Conservation (phyloP, 2,888 invertebrate species). For the Agrochola circellaris region DNA sequence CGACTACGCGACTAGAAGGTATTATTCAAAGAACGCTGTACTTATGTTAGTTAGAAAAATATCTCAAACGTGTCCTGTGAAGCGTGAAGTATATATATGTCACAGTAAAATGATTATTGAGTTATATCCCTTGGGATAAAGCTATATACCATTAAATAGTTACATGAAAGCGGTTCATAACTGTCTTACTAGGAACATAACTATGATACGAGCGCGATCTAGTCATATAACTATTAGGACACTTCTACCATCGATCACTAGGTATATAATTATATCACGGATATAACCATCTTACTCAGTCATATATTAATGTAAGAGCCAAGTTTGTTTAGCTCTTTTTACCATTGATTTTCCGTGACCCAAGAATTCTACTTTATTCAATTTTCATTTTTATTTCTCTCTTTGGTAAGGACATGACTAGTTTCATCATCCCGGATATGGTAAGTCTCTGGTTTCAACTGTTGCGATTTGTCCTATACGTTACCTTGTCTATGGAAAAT, state of each 20-base stretch:
- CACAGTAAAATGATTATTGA: no score
- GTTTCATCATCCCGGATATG: conserved; percentile 8
- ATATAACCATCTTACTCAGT: no score
- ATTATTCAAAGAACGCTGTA: conserved; percentile 34
- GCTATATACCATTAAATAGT: no score
- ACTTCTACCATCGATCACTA: no score
- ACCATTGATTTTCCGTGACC: not conserved
- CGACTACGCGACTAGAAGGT: conserved; percentile 33
- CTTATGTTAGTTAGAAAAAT: conserved; percentile 27
- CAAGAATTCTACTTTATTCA: not conserved
- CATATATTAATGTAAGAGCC: not conserved
- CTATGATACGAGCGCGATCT: no score
- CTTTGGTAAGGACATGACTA: not conserved
- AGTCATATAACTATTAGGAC: no score
- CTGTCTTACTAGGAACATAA: no score
- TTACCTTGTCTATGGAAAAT: not conserved
- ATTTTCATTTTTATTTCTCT: no score
- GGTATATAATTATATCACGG: no score
- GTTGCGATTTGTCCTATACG: not conserved
- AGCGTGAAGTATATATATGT: conserved; percentile 1
- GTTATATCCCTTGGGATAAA: no score
- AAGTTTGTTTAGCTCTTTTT: not conserved
- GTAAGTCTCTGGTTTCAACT: not conserved
- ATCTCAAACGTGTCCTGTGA: conserved; percentile 14
- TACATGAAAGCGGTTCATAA: no score